Base-by-base conservation (phyloP, 2,113 vertebrate genomes). In the Otis tarda region DNA sequence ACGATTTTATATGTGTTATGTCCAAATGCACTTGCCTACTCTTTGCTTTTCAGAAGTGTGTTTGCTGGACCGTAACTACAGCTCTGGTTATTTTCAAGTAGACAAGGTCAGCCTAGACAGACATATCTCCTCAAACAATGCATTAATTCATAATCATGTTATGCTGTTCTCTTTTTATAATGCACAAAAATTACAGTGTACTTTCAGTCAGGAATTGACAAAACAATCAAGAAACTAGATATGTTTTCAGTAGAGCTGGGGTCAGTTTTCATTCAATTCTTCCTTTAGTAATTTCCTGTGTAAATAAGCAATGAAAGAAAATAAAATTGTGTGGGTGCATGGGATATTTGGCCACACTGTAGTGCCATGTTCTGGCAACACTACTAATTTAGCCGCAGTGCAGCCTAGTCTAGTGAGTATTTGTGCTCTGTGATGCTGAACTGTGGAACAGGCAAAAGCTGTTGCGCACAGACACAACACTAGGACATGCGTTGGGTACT, bases 271-370 rank as follows among this genome's bases (percentile, higher is more conserved):
- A 30, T 95, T 57, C 85, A 60, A 15, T 64, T 69, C 87, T 87
- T 84, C 37, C 71, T 68, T 61, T 85, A 96, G 69, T 80, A 63
- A 84, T 92, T 87, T 94, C 31, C 57, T 92, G 64, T 52, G 57
- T 88, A 93, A 92, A 90, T 82, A 94, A 91, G 41, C 57, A 91
- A 82, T 41, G 41, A 97, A 96, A 85, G 52, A 97, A 76, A 96
- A 96, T 83, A 37, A 89, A 83, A 87, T 76, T 37, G 31, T 80
- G 37, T 61, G 74, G 7, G 8, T 94, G 35, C 6, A 2, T 84
- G 27, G 13, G 19, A 57, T 80, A 67, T 80, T 92, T 81, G 71
- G 47, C 22, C 30, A 50, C 21, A 43, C 1, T 79, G 57, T 93
- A 74, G 49, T 79, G 10, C 55, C 19, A 8, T 45, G 45, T 73